Evolutionary conservation across 2,888 invertebrate genomes (phyloP).

Genomic region (Cyclophora punctaria): DNA sequence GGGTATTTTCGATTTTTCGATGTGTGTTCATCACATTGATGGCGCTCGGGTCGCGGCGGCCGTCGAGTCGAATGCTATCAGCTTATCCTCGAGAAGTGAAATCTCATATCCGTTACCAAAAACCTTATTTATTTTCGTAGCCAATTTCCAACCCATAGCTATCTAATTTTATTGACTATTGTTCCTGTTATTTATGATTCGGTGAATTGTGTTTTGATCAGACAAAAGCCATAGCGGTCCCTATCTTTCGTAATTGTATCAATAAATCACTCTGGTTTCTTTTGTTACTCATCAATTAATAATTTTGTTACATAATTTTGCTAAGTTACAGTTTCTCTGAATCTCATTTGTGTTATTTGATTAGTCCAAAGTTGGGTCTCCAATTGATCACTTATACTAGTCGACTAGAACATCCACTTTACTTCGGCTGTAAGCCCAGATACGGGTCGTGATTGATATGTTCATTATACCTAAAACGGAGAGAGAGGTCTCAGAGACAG

Average conservation of each 20-base stretch:
- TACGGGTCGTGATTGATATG: no score
- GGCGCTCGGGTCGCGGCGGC: slow-evolving; percentile 15
- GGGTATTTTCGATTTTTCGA: background rate
- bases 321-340: no score
- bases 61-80: slow-evolving; percentile 33
- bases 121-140: slow-evolving; percentile 49
- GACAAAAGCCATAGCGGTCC: slow-evolving; percentile 53
- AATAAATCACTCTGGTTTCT: slow-evolving; percentile 63
- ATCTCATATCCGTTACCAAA: slow-evolving; percentile 37
- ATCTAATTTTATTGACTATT: slow-evolving; percentile 69
- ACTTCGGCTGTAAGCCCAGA: no score
- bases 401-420: no score
- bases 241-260: slow-evolving; percentile 56
- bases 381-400: no score
- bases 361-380: no score
- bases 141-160: slow-evolving; percentile 48
- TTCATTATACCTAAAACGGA: no score
- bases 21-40: slow-evolving; percentile 1
- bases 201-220: slow-evolving; percentile 61
- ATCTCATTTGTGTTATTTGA: no score
- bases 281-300: slow-evolving; percentile 27
- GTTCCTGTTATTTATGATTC: slow-evolving; percentile 67
- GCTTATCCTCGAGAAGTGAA: slow-evolving; percentile 36
- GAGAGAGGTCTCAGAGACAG: no score
- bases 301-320: no score